Conservation (phyloP, 1,140 invertebrate species). For the Apis florea region DNA sequence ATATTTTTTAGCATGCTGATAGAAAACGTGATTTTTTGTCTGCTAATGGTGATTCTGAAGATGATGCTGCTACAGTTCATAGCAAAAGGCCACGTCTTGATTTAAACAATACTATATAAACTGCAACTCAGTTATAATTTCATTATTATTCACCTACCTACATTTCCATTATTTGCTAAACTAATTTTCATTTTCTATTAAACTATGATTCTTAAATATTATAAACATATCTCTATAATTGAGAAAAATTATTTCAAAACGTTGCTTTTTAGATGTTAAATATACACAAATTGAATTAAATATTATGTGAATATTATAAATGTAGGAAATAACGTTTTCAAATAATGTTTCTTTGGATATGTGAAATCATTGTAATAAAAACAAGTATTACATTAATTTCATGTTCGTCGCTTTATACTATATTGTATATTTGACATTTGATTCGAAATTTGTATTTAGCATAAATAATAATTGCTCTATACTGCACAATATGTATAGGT, state of each 20-base stretch:
- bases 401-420: background rate
- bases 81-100: conserved; percentile 78
- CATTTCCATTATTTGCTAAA: conserved; percentile 22
- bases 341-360: conserved; percentile 37
- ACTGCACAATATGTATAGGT: conserved; percentile 21
- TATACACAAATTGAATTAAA: background rate
- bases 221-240: conserved; percentile 21
- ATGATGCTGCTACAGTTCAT: conserved; percentile 72
- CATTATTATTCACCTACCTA: conserved; percentile 15
- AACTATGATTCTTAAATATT: conserved; percentile 3
- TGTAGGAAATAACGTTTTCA: conserved; percentile 26
- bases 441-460: background rate
- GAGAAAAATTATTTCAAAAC: conserved; percentile 35
- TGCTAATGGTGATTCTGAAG: conserved; percentile 73
- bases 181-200: no score
- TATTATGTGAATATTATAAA: background rate
- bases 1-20: conserved; percentile 70
- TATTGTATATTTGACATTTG: background rate
- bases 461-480: conserved; percentile 1
- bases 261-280: background rate
- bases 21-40: conserved; percentile 77
- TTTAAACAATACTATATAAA: conserved; percentile 72
- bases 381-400: background rate
- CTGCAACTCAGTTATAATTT: conserved; percentile 38
- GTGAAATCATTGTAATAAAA: background rate